Base-by-base conservation (phyloP, 2,888 invertebrate genomes). In the Xestoiulus laeticollis region DNA sequence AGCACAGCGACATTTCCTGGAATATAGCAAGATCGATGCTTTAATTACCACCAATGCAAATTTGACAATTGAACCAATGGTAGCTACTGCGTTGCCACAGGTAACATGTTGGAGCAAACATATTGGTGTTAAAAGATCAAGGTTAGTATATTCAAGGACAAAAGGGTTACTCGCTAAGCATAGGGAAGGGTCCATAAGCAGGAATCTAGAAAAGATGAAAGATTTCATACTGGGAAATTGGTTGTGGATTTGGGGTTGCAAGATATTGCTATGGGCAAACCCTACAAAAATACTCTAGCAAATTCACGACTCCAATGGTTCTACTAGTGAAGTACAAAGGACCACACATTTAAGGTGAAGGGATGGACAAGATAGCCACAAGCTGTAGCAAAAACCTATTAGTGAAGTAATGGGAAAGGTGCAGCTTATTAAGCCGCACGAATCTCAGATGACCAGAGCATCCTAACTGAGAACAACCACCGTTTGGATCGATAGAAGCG, bases 381-480 rank as follows among this genome's bases (percentile, higher is more conserved):
- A 59, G 22, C 22, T n/a, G 59, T 53, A 16, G 53, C 59, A 59
- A n/a, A 8, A 59, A 59, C 22, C 59, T 68, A 68, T 26, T 26
- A 59, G 59, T n/a, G n/a, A 26, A 48, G n/a, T 68, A 68, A 68
- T 26, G 26, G n/a, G 22, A 59, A 59, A 68, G 68, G 68, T 68
- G 26, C 26, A 68, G 26, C 26, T 10, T n/a, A 26, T 68, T 68
- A 26, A 68, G 68, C 68, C 8, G 10, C 68, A 68, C n/a, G 26
- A 68, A 68, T 68, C 68, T 68, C 68, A 26, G 68, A 68, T 68
- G 68, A 26, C 68, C 68, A 68, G 26, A 8, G 68, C 68, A 68
- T 68, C 26, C 4, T 8, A 68, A 26, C 68, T 68, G 2, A 26
- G 68, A 26, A 68, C 68, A 68, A 26, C 68, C 68, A 68, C 30